These are phyloP conservation scores for Echinometra lucunter DNA, from an alignment of 53 echinoderm and acorn worm genomes.

Conservation along the genomic window DNA sequence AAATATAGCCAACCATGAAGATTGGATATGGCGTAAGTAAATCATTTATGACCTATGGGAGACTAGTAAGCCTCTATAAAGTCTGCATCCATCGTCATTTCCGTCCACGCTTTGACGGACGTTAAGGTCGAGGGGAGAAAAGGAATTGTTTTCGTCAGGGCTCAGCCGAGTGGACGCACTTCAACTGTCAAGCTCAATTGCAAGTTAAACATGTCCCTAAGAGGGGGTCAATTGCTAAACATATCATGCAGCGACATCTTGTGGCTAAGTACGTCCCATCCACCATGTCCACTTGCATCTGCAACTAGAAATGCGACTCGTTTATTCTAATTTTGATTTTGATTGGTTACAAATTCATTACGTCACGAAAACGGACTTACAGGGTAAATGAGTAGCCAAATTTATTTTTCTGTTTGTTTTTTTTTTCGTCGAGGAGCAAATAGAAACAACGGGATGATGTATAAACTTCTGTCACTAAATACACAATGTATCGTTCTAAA, in stretches of 20 bases:
- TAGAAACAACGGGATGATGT: too few relatives aligned
- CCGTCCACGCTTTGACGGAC: slow-evolving; percentile 12
- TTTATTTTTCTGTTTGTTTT: too few relatives aligned
- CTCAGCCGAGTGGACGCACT: slow-evolving; percentile 9
- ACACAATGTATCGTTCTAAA: too few relatives aligned
- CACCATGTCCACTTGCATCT: neutral
- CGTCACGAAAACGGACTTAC: too few relatives aligned
- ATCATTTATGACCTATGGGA: slow-evolving; percentile 37
- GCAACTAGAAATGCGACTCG: neutral
- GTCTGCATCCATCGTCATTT: slow-evolving; percentile 21
- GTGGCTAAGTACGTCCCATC: too few relatives aligned
- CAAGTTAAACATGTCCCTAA: slow-evolving; percentile 34
- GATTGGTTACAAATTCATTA: neutral
- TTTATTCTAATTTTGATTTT: neutral
- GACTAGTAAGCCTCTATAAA: neutral
- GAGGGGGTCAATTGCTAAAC: slow-evolving; percentile 6
- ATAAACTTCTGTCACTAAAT: too few relatives aligned
- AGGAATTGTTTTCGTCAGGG: slow-evolving; percentile 43
- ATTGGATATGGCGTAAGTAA: neutral
- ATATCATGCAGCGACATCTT: neutral
- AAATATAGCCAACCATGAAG: neutral
- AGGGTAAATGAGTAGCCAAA: too few relatives aligned
- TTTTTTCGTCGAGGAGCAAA: too few relatives aligned
- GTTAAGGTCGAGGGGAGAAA: neutral
- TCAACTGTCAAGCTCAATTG: slow-evolving; percentile 42